Percentiles rank a stretch among this genome's conserved stretches.
These are phyloP conservation scores for Drosophila hydei DNA, from an alignment of 1,140 invertebrate species.

Conservation along the genomic window DNA sequence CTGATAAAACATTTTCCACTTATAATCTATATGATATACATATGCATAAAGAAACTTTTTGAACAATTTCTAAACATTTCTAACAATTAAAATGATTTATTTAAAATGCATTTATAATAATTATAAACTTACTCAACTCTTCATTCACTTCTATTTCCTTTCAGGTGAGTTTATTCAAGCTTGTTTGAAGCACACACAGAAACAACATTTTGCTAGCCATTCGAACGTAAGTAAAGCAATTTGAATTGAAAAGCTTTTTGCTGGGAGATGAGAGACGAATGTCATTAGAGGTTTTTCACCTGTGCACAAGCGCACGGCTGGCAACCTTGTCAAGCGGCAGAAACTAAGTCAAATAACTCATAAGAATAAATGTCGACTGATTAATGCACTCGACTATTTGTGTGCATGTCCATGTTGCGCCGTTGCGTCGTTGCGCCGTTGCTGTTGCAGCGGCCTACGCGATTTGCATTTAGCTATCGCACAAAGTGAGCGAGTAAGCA, in stretches of 20 bases:
- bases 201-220: background rate
- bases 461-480: conserved; percentile 67
- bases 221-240: conserved; percentile 55
- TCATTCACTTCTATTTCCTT: conserved; percentile 14
- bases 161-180: conserved; percentile 36
- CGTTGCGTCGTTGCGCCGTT: background rate
- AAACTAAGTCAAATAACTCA: conserved; percentile 67
- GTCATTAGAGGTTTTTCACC: conserved; percentile 75
- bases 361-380: conserved; percentile 49
- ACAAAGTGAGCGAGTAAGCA: conserved; percentile 18
- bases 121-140: background rate
- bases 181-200: background rate
- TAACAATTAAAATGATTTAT: too few relatives aligned
- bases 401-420: background rate
- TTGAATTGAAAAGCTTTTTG: conserved; percentile 20
- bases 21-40: too few relatives aligned
- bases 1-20: too few relatives aligned
- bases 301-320: conserved; percentile 33
- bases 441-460: conserved; percentile 37
- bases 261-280: conserved; percentile 40
- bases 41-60: too few relatives aligned
- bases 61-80: background rate
- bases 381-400: conserved; percentile 31
- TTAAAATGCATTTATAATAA: too few relatives aligned
- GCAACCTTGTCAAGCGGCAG: conserved; percentile 54